Percentiles rank a stretch among this genome's conserved stretches.
These are phyloP conservation scores for Merops nubicus DNA, from an alignment of 2,113 vertebrate genomes.

Conservation along the genomic window DNA sequence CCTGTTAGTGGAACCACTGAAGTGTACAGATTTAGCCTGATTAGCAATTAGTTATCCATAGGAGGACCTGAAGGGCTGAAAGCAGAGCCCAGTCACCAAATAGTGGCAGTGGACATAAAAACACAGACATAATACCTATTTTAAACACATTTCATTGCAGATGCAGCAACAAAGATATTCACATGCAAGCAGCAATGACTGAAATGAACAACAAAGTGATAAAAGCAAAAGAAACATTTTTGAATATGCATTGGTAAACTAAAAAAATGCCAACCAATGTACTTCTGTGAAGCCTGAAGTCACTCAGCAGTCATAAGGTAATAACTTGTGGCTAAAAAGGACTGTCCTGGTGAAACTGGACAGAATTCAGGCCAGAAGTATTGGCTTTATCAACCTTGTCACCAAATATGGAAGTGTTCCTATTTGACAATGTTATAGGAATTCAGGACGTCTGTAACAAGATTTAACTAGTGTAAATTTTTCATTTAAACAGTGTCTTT, in stretches of 20 bases:
- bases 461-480: neutral
- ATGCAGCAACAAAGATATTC: neutral
- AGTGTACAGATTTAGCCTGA: neutral
- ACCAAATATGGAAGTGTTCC: neutral
- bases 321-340: neutral
- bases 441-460: neutral
- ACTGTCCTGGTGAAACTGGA: neutral
- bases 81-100: neutral
- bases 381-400: neutral
- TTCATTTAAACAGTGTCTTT: neutral
- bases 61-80: neutral
- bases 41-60: neutral
- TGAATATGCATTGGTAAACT: neutral
- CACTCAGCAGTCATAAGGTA: neutral
- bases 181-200: neutral
- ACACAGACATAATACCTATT: neutral
- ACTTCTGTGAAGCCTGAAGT: neutral
- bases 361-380: neutral
- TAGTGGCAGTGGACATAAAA: neutral
- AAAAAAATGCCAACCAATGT: neutral
- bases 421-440: neutral
- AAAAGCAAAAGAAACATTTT: neutral
- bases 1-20: neutral
- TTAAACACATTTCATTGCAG: neutral
- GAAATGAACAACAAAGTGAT: neutral